Percentiles rank a stretch among this genome's conserved stretches.
Conservation (phyloP, 2,797 vertebrate species). For the Discoglossus pictus region DNA sequence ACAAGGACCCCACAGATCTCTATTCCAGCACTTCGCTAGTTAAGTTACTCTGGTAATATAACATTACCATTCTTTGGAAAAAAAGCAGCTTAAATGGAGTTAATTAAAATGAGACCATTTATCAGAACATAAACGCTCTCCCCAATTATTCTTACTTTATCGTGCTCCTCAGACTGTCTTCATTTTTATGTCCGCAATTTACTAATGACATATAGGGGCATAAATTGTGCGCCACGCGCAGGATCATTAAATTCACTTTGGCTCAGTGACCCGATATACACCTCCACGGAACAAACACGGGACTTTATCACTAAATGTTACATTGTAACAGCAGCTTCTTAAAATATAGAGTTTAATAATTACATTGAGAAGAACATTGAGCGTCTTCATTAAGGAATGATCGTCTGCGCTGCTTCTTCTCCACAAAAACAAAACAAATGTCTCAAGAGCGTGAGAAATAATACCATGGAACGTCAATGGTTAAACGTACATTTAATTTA, state of each 20-base stretch:
- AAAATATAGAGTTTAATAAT: constrained; percentile 50
- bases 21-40: no score
- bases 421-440: neutral
- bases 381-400: constrained; percentile 24
- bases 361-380: constrained; percentile 31
- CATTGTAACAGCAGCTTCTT: constrained; percentile 60
- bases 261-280: constrained; percentile 84
- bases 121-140: constrained; percentile 64
- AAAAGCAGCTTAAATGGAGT: constrained; percentile 67
- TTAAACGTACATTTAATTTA: no score
- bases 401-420: neutral
- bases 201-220: constrained; percentile 81
- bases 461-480: no score
- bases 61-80: no score
- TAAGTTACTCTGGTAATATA: no score
- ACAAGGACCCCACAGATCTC: no score
- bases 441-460: no score
- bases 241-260: constrained; percentile 88
- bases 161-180: constrained; percentile 81
- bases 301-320: constrained; percentile 60
- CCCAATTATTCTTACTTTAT: constrained; percentile 78
- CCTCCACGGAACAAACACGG: constrained; percentile 78
- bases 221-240: constrained; percentile 81
- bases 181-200: constrained; percentile 81
- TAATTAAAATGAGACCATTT: constrained; percentile 67